A percentile compares a stretch with the other conserved stretches of the same genome.
Conservation (phyloP, 2,113 vertebrate genomes). For the Isichthys henryi region DNA sequence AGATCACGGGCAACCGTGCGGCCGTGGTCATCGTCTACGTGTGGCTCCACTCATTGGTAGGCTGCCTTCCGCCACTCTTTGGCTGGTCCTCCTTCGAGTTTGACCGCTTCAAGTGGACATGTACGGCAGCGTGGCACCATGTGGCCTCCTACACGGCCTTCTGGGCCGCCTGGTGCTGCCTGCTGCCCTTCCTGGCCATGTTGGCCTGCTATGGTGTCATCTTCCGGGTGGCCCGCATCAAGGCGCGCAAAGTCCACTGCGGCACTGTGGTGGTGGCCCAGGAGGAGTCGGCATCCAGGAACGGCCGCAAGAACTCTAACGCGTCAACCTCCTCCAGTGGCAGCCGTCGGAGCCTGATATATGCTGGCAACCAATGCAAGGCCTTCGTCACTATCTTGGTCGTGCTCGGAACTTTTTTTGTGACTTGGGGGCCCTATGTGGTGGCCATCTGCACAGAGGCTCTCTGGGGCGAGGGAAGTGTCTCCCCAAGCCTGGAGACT, state of each 20-base stretch:
- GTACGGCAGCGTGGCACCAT: conserved; percentile 87
- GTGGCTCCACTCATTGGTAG: conserved; percentile 89
- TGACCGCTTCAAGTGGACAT: conserved; percentile 93
- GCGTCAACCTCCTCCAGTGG: conserved; percentile 86
- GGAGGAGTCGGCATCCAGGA: conserved; percentile 63
- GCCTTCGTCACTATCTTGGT: conserved; percentile 91
- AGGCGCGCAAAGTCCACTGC: conserved; percentile 92
- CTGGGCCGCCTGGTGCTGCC: conserved; percentile 87
- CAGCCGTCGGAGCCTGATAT: conserved; percentile 80
- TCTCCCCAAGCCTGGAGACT: conserved; percentile 81
- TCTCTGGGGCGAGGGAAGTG: conserved; percentile 78
- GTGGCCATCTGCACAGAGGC: conserved; percentile 84
- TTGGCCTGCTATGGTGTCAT: conserved; percentile 88
- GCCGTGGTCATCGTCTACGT: conserved; percentile 82
- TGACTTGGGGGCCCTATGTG: conserved; percentile 93
- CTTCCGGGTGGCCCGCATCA: conserved; percentile 89
- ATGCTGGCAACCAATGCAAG: conserved; percentile 95
- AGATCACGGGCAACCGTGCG: conserved; percentile 92
- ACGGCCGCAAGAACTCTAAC: conserved; percentile 85
- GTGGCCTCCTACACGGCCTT: conserved; percentile 81
- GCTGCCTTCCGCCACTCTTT: conserved; percentile 89
- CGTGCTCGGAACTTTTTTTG: conserved; percentile 83
- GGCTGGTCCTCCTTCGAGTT: conserved; percentile 95
- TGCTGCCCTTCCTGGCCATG: conserved; percentile 81
- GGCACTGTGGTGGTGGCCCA: conserved; percentile 72